These are phyloP conservation scores for Nemotelus nigrinus DNA, from an alignment of 2,888 invertebrate species.

Conservation along the genomic window DNA sequence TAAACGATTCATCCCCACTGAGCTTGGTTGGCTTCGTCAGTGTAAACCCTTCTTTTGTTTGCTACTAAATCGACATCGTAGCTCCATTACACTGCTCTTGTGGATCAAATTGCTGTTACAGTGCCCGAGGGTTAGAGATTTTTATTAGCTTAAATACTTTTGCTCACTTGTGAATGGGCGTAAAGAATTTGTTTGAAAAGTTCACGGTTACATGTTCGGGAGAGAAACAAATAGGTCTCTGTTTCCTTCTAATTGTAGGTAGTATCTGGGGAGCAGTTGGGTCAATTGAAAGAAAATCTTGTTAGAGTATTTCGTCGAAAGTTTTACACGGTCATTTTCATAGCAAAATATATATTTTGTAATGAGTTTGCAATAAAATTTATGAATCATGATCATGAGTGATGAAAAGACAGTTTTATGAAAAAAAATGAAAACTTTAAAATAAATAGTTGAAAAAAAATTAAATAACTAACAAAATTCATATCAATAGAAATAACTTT, in stretches of 20 bases:
- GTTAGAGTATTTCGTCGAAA: slow-evolving; percentile 11
- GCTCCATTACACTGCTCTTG: slow-evolving; percentile 33
- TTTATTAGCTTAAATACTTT: slow-evolving; percentile 59
- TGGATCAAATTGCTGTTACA: slow-evolving; percentile 14
- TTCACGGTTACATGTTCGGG: slow-evolving; percentile 7
- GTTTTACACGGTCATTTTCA: neutral
- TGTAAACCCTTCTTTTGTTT: slow-evolving; percentile 39
- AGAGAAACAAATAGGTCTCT: slow-evolving; percentile 1
- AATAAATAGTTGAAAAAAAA: too few species aligned
- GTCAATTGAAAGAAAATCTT: slow-evolving; percentile 34
- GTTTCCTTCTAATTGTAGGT: neutral
- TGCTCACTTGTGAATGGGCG: slow-evolving; percentile 56
- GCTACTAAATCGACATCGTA: neutral
- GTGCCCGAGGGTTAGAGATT: slow-evolving; percentile 38
- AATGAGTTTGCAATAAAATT: too few species aligned
- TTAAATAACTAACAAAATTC: too few species aligned
- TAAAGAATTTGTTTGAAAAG: slow-evolving; percentile 44
- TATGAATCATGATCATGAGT: too few species aligned
- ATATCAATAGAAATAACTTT: too few species aligned
- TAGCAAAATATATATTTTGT: too few species aligned
- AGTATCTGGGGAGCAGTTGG: slow-evolving; percentile 35
- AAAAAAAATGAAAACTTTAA: too few species aligned
- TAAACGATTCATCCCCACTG: slow-evolving; percentile 46
- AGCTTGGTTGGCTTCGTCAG: slow-evolving; percentile 4
- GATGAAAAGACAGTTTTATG: too few species aligned